These are phyloP conservation scores for Hypotaenidia philippensis DNA, from an alignment of 2,797 vertebrate genomes.

Conservation along the genomic window DNA sequence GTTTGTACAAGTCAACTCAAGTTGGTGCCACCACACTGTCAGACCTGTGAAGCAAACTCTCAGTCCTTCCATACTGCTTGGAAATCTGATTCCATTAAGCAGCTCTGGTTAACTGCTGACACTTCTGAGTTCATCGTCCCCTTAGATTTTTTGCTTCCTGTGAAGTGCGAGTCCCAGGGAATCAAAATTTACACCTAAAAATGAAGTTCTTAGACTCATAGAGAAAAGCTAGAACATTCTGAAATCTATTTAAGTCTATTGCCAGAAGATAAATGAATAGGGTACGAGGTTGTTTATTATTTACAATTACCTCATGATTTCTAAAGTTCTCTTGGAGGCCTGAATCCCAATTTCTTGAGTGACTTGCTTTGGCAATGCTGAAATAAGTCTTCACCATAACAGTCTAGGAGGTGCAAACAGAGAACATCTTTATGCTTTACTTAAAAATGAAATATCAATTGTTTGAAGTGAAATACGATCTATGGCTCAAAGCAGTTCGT, in stretches of 20 bases:
- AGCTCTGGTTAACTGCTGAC: neutral
- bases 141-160: neutral
- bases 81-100: neutral
- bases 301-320: neutral
- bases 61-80: neutral
- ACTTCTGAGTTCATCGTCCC: neutral
- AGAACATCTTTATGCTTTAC: fast-evolving
- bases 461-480: neutral
- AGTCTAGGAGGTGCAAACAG: neutral
- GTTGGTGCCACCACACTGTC: neutral
- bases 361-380: neutral
- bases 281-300: neutral
- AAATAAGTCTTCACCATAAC: neutral
- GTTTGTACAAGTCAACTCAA: neutral
- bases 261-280: neutral
- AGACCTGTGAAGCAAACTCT: neutral
- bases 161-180: neutral
- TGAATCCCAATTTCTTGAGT: neutral
- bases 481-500: neutral
- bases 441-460: neutral
- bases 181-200: neutral
- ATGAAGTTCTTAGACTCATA: neutral
- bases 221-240: neutral
- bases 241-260: neutral
- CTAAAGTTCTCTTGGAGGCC: neutral